Evolutionary conservation across 1,140 invertebrate genomes (phyloP).

Genomic region (Brachionus asplanchnoidis): DNA sequence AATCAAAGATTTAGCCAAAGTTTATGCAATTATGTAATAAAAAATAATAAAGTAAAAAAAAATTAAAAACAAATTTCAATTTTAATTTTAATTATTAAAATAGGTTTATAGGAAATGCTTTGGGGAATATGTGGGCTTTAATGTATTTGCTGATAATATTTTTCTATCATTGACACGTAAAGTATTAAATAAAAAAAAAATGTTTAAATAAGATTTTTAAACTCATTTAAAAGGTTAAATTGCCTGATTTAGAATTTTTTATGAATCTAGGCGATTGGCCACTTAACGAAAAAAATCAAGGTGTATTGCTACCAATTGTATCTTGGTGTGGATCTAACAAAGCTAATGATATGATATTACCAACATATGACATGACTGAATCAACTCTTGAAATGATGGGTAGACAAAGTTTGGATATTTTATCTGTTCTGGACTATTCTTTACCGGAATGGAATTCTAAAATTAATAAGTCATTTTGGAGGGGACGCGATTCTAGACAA

Average conservation of each 20-base stretch:
- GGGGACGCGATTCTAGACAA: constrained; percentile 79
- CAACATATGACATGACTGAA: constrained; percentile 90
- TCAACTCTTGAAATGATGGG: constrained; percentile 83
- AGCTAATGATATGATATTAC: constrained; percentile 81
- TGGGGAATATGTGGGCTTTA: constrained; percentile 89
- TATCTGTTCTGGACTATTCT: constrained; percentile 77
- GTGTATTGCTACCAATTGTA: constrained; percentile 71
- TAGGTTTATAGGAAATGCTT: constrained; percentile 79
- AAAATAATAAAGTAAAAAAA: constrained; percentile 68
- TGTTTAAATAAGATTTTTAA: background rate
- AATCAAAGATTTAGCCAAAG: constrained; percentile 72
- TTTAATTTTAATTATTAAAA: constrained; percentile 23
- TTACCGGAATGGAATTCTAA: constrained; percentile 70
- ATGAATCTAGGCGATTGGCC: constrained; percentile 95
- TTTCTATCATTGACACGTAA: constrained; percentile 76
- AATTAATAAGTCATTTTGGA: constrained; percentile 75
- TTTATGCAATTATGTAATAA: constrained; percentile 82
- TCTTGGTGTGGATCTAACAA: constrained; percentile 88
- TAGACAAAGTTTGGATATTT: constrained; percentile 77
- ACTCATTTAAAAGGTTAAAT: constrained; percentile 49
- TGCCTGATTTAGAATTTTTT: constrained; percentile 84
- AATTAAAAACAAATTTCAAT: too few relatives aligned
- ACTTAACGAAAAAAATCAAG: constrained; percentile 59
- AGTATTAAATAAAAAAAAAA: constrained; percentile 54
- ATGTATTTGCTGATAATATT: constrained; percentile 86